A percentile compares a stretch with the other conserved stretches of the same genome.
Evolutionary conservation across 2,797 vertebrate genomes (phyloP).

Genomic region (Scolopax rusticola): DNA sequence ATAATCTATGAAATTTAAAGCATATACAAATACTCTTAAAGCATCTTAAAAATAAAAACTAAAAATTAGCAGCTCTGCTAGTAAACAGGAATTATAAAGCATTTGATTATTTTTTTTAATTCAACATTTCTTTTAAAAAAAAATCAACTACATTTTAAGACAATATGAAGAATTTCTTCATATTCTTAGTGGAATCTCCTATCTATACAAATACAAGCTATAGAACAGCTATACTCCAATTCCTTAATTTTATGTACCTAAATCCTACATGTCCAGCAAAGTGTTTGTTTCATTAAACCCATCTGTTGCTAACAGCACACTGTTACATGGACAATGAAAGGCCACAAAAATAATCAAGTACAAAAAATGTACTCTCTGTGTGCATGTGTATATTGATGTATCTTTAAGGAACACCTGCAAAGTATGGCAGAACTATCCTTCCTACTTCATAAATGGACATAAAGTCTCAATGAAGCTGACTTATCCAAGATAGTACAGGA

Average conservation of each 20-base stretch:
- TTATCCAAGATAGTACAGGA: not conserved
- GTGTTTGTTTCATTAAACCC: not conserved
- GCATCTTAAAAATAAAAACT: not conserved
- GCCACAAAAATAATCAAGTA: not conserved
- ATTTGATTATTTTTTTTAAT: not conserved
- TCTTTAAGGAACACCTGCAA: not conserved
- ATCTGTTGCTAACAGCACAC: not conserved
- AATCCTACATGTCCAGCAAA: not conserved
- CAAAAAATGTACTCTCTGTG: fast-evolving
- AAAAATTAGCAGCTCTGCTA: not conserved
- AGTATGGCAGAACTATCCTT: not conserved
- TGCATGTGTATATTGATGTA: fast-evolving
- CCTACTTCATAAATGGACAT: not conserved
- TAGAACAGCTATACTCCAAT: slow-evolving; percentile 48
- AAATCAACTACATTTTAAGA: not conserved
- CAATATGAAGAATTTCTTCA: not conserved
- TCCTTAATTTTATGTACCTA: slow-evolving; percentile 48
- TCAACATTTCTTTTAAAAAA: not conserved
- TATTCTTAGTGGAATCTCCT: slow-evolving; percentile 62
- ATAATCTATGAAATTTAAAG: not conserved
- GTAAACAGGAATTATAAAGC: not conserved
- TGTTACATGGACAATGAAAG: not conserved
- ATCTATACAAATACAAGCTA: slow-evolving; percentile 71
- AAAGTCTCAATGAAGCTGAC: not conserved
- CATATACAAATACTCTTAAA: not conserved